Conservation (phyloP, 2,113 vertebrate species). For the Galemys pyrenaicus region DNA sequence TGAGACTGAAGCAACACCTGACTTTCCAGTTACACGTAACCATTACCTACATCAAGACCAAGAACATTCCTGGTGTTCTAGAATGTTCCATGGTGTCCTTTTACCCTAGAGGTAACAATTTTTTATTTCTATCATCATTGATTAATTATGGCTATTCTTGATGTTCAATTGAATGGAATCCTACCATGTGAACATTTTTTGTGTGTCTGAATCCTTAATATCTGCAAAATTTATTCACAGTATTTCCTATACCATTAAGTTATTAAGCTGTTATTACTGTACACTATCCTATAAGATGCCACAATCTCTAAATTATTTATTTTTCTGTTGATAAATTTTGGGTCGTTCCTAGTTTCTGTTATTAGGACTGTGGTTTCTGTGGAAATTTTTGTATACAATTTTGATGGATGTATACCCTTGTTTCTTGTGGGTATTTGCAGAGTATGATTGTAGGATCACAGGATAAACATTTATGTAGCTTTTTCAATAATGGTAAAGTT, state of each 20-base stretch:
- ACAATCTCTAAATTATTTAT: not conserved
- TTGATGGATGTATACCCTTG: not conserved
- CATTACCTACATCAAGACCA: not conserved
- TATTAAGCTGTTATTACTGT: not conserved
- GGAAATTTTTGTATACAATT: not conserved
- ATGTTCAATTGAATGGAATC: not conserved
- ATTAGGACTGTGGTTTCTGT: not conserved
- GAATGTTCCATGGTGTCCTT: not conserved
- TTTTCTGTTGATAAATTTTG: not conserved
- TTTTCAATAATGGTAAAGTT: not conserved
- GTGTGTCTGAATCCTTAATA: not conserved
- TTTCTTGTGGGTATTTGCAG: not conserved
- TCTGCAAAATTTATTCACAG: not conserved
- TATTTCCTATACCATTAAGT: not conserved
- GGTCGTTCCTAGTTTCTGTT: not conserved
- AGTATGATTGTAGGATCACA: not conserved
- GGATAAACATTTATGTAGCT: not conserved
- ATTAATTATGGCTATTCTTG: not conserved
- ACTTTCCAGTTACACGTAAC: not conserved
- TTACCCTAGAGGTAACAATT: not conserved
- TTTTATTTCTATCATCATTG: not conserved
- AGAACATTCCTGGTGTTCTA: not conserved
- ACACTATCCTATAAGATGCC: not conserved
- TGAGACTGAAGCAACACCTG: not conserved
- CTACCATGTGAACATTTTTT: not conserved